Conservation (phyloP, 2,888 invertebrate species). For the Seira musarum region DNA sequence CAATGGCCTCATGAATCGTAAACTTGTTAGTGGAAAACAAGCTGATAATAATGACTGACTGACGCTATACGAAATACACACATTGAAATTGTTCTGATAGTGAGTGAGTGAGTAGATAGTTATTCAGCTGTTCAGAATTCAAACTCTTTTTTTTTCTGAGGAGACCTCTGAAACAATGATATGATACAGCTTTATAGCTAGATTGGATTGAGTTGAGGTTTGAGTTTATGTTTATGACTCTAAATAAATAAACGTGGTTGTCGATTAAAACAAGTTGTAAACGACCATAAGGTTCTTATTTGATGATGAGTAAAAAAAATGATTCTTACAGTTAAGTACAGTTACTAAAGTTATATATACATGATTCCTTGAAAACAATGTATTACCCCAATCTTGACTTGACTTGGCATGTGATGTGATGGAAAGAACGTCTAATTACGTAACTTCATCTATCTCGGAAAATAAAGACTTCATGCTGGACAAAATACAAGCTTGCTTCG, state of each 20-base stretch:
- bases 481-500: not conserved
- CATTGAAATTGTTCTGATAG: too few relatives aligned
- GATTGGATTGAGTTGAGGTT: not conserved
- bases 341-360: too few relatives aligned
- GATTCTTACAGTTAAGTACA: too few relatives aligned
- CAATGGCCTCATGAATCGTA: not conserved
- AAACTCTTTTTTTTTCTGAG: too few relatives aligned
- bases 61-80: not conserved
- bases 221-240: not conserved
- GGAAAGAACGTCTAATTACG: conserved; percentile 46
- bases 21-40: not conserved
- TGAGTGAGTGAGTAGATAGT: too few relatives aligned
- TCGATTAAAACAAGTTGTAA: not conserved
- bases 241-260: not conserved
- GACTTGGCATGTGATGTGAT: too few relatives aligned
- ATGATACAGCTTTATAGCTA: not conserved
- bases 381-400: too few relatives aligned
- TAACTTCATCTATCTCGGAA: conserved; percentile 15
- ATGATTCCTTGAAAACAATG: too few relatives aligned
- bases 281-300: too few relatives aligned
- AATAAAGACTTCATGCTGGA: conserved; percentile 53
- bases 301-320: too few relatives aligned
- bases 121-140: not conserved
- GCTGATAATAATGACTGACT: not conserved
- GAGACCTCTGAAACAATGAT: not conserved